Evolutionary conservation across 1,140 invertebrate genomes (phyloP).

Genomic region (Armadillidium nasatum): DNA sequence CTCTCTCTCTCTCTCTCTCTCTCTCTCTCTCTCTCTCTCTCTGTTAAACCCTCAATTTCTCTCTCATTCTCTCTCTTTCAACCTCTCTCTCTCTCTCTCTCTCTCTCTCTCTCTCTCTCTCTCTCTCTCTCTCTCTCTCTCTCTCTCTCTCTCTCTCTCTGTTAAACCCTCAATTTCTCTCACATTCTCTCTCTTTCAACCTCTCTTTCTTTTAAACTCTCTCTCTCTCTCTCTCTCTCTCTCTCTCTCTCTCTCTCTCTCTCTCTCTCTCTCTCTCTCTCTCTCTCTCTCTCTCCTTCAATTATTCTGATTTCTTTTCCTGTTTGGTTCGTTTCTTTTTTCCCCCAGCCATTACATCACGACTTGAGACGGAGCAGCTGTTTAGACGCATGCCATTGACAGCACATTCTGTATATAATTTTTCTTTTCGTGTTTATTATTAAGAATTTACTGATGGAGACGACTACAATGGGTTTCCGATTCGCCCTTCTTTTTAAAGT

Average conservation of each 20-base stretch:
- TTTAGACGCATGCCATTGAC: neutral
- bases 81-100: no score
- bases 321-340: neutral
- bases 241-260: neutral
- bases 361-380: neutral
- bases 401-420: neutral
- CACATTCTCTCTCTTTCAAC: no score
- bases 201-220: neutral
- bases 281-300: neutral
- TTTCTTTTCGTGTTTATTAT: neutral
- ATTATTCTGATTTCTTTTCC: neutral
- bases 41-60: no score
- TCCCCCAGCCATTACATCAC: neutral
- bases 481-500: neutral
- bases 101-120: no score
- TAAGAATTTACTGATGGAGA: neutral
- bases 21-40: no score
- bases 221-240: neutral
- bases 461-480: neutral
- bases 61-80: no score
- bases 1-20: no score
- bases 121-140: no score
- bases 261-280: conserved; percentile 2
- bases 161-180: no score
- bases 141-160: no score